These are phyloP conservation scores for Drosophila limbata DNA, from an alignment of 2,888 invertebrate species.

Conservation along the genomic window DNA sequence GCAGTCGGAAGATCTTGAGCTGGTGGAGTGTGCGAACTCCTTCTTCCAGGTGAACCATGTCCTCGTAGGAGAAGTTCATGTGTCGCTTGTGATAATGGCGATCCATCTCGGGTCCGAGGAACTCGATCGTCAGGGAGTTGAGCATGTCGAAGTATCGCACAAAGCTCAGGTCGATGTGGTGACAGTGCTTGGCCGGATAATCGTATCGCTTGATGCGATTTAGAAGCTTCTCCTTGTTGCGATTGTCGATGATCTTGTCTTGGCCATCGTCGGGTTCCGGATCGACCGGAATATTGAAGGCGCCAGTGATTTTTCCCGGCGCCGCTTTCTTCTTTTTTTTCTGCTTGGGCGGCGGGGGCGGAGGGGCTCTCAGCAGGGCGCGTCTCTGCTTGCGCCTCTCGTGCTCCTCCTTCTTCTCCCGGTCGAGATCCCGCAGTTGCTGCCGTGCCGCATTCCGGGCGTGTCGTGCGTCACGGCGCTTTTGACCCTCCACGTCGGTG, in stretches of 20 bases:
- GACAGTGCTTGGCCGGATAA: slow-evolving; percentile 78
- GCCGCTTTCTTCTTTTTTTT: slow-evolving; percentile 33
- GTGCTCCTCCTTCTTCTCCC: slow-evolving; percentile 29
- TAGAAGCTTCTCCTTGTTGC: slow-evolving; percentile 62
- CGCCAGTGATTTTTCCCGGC: slow-evolving; percentile 19
- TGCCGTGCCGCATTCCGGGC: slow-evolving; percentile 59
- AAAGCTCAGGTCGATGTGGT: slow-evolving; percentile 79
- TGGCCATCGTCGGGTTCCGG: slow-evolving; percentile 65
- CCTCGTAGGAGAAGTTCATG: slow-evolving; percentile 76
- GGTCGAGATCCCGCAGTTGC: slow-evolving; percentile 43
- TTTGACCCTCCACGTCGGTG: background rate
- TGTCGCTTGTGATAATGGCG: slow-evolving; percentile 73
- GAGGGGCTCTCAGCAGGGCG: background rate
- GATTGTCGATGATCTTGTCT: slow-evolving; percentile 54
- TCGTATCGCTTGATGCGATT: slow-evolving; percentile 45
- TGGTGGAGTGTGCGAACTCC: slow-evolving; percentile 62
- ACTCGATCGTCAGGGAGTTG: slow-evolving; percentile 71
- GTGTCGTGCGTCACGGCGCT: slow-evolving; percentile 34
- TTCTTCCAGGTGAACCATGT: slow-evolving; percentile 70
- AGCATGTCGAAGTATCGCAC: slow-evolving; percentile 70
- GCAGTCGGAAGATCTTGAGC: slow-evolving; percentile 73
- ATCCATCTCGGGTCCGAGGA: slow-evolving; percentile 72
- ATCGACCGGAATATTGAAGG: slow-evolving; percentile 62
- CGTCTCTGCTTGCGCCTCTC: slow-evolving; percentile 33
- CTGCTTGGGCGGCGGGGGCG: slow-evolving; percentile 1